Base-by-base conservation (phyloP, 2,797 vertebrate species). In the Denticeps clupeoides region DNA sequence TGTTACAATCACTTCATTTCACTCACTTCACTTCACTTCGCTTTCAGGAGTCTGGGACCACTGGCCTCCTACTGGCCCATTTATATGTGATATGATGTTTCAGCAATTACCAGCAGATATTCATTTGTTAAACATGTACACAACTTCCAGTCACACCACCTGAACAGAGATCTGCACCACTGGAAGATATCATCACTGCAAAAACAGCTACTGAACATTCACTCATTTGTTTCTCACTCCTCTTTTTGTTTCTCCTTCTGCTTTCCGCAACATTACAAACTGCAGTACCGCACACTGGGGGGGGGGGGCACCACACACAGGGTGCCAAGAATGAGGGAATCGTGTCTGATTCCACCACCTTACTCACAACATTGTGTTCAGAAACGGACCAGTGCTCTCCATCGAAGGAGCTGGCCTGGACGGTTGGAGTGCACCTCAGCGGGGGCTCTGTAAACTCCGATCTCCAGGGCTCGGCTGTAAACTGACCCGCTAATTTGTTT, bases 281-380 rank as follows among this genome's bases (percentile, higher is more conserved):
- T 33, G 41, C 44, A 45, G 52, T 55, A 25, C 42, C 43, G 56
- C 56, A 46, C 48, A 56, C 51, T 51, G 49, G 31, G 44, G 27
- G 52, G 33, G 47, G 60, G 32, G 45, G 47, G 46, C 47, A 53
- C 40, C 51, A 31, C 40, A 18, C 27, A 19, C 11, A 28, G 32
- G 44, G 24, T 42, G 62, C 55, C 62, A 58, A 53, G 44, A 51
- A 43, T 38, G 45, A 48, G 45, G 52, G 38, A 64, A 60, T 59
- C 45, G 51, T 33, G 42, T 51, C 51, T 59, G 33, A 47, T 50
- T 53, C 53, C 53, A 43, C 13, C 53, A 47, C 40, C 49, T 29
- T 53, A 49, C 19, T 23, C 37, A 53, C 43, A 27, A 12, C 53
- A 55, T 49, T 60, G 46, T 53, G 44, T 32, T 31, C 26, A 50